phyloP scores from a whole-genome alignment of 2,888 invertebrate genomes.

The Dermolepida albohirtum region DNA sequence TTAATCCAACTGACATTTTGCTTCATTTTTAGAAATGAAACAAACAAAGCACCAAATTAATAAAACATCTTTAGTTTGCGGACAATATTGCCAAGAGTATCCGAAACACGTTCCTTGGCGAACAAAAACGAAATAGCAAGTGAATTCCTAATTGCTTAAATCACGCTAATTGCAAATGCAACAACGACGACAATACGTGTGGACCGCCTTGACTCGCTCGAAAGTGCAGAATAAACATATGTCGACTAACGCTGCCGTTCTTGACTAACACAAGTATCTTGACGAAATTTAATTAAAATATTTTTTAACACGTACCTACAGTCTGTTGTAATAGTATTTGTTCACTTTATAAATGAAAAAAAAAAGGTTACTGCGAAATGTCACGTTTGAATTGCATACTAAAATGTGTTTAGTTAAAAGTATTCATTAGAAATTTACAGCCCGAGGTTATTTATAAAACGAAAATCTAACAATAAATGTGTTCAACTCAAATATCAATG shows the following conservation, averaged over 20 bases:
- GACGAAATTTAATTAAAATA: conserved; percentile 13
- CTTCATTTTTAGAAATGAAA: too few species aligned
- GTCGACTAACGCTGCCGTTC: conserved; percentile 2
- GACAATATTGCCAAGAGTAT: background rate
- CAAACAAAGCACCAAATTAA: too few species aligned
- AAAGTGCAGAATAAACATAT: conserved; percentile 30
- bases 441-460: too few species aligned
- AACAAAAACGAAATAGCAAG: conserved; percentile 22
- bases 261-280: conserved; percentile 1
- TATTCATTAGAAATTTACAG: too few species aligned
- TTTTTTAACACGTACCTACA: conserved; percentile 3
- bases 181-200: conserved; percentile 38
- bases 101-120: background rate
- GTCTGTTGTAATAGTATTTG: background rate
- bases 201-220: conserved; percentile 31
- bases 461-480: too few species aligned
- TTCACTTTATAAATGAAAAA: background rate
- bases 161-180: conserved; percentile 41
- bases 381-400: too few species aligned
- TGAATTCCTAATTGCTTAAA: conserved; percentile 38
- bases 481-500: too few species aligned
- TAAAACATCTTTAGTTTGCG: too few species aligned
- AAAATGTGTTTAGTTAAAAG: too few species aligned
- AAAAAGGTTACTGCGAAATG: too few species aligned
- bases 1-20: too few species aligned